phyloP scores from a whole-genome alignment of 1,140 invertebrate species.

The Neotoxoptera formosana region DNA sequence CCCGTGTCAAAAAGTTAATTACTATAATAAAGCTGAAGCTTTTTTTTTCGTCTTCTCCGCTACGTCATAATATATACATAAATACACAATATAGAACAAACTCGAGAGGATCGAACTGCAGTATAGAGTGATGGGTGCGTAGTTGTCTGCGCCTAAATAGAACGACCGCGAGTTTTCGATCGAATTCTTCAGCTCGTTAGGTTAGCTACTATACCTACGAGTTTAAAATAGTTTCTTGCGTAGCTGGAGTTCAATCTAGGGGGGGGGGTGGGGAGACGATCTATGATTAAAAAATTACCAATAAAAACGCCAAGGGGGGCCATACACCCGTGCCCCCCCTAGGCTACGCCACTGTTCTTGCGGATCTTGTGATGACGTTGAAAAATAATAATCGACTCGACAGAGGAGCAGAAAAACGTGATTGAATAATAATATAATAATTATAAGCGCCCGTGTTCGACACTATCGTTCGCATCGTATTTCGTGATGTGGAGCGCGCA shows the following conservation, averaged over 20 bases:
- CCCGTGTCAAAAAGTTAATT: slow-evolving; percentile 45
- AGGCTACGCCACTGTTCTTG: no score
- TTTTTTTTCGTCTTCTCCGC: not conserved
- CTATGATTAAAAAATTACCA: no score
- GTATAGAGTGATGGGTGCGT: not conserved
- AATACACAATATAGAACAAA: not conserved
- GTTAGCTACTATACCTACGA: no score
- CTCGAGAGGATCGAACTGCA: not conserved
- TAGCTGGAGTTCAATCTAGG: no score
- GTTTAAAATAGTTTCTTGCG: no score
- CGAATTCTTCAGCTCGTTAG: no score
- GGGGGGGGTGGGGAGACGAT: no score
- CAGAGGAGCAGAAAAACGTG: not conserved
- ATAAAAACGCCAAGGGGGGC: no score
- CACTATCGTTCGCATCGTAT: not conserved
- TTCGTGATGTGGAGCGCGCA: not conserved
- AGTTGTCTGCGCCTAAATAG: not conserved
- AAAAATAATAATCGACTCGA: not conserved
- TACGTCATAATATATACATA: not conserved
- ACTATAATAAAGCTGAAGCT: not conserved
- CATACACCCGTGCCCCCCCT: no score
- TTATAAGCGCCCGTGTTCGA: not conserved
- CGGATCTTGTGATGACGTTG: not conserved
- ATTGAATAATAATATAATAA: not conserved
- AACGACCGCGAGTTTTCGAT: no score